phyloP scores from a whole-genome alignment of 2,113 vertebrate genomes.

The Andinoacara biseriatus region DNA sequence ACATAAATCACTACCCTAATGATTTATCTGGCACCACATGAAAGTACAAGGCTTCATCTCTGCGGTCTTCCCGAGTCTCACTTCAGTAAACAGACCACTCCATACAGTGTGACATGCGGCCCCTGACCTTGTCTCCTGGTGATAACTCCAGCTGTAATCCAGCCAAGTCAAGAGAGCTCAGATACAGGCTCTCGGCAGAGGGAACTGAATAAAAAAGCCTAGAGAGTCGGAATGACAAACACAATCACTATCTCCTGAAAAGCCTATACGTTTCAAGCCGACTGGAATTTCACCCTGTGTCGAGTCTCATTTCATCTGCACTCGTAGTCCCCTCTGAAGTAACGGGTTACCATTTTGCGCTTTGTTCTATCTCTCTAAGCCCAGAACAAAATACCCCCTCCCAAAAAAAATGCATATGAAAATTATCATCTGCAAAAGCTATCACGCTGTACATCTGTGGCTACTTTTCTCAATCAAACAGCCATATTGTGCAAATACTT shows the following conservation, averaged over 20 bases:
- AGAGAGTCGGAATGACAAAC: conserved; percentile 40
- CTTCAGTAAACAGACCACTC: conserved; percentile 55
- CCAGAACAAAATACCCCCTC: not conserved
- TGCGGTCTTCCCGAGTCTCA: conserved; percentile 45
- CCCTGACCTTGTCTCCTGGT: conserved; percentile 57
- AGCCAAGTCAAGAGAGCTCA: conserved; percentile 35
- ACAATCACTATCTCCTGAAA: conserved; percentile 53
- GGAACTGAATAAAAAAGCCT: conserved; percentile 39
- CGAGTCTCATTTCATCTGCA: conserved; percentile 39
- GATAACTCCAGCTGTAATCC: conserved; percentile 45
- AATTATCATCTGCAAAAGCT: not conserved
- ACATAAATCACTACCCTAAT: not conserved
- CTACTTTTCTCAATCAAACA: not conserved
- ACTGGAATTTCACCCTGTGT: conserved; percentile 62
- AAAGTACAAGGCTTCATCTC: not conserved
- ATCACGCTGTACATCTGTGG: not conserved
- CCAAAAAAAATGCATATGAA: not conserved
- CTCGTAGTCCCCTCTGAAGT: conserved; percentile 12
- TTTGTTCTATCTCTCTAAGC: not conserved
- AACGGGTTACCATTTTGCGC: conserved; percentile 13
- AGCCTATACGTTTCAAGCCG: conserved; percentile 52
- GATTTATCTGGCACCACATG: not conserved
- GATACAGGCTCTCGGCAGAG: conserved; percentile 19
- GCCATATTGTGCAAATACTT: not conserved
- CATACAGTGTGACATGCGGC: conserved; percentile 34